These are phyloP conservation scores for Xiphias gladius DNA, from an alignment of 2,113 vertebrate species.

Conservation along the genomic window DNA sequence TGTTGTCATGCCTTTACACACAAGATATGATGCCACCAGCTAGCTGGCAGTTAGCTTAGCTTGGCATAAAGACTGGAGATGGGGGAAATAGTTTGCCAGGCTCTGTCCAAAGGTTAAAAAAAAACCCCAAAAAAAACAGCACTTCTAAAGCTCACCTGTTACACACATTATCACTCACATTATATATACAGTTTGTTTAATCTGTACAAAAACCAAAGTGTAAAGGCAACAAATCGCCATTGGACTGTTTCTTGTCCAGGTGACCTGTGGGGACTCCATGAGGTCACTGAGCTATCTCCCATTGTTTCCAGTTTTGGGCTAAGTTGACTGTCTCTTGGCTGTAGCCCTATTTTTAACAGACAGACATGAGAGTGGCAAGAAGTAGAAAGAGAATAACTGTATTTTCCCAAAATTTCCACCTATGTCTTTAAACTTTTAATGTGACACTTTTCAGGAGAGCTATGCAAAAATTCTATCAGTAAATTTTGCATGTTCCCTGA, in stretches of 20 bases:
- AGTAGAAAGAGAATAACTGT: not conserved
- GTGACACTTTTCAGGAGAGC: not conserved
- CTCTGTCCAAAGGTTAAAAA: too few species aligned
- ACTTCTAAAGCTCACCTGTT: too few species aligned
- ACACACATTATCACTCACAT: too few species aligned
- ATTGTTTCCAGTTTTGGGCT: not conserved
- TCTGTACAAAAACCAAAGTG: not conserved
- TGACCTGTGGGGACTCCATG: not conserved
- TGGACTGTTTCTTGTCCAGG: not conserved
- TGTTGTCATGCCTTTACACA: not conserved
- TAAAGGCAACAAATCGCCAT: not conserved
- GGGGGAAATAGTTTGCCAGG: too few species aligned
- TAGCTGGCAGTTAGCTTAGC: not conserved
- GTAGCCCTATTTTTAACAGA: not conserved
- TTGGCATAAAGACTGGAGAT: not conserved
- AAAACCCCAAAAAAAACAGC: too few species aligned
- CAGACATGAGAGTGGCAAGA: not conserved
- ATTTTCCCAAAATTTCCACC: slow-evolving; percentile 15
- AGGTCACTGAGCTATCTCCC: not conserved
- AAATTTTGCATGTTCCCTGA: not conserved
- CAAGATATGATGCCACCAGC: not conserved
- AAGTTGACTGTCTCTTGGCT: not conserved
- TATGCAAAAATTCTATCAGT: not conserved
- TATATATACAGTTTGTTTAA: not conserved
- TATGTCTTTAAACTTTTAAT: not conserved